Evolutionary conservation across 2,113 vertebrate species (phyloP).

Genomic region (Rhabdornis inornatus): DNA sequence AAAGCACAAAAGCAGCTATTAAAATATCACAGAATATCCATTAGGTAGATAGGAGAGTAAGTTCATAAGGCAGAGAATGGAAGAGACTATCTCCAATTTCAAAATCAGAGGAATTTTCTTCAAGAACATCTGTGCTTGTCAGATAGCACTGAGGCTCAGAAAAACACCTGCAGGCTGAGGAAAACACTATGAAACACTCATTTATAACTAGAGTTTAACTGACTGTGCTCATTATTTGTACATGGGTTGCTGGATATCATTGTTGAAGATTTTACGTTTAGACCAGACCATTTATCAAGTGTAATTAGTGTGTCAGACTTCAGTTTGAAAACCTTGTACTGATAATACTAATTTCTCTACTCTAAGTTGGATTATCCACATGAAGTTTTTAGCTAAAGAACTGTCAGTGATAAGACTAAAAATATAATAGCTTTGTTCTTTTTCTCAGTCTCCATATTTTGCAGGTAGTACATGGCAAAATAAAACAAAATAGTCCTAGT

Average conservation of each 20-base stretch:
- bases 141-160: neutral
- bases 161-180: neutral
- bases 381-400: neutral
- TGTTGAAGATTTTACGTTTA: conserved; percentile 27
- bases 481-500: neutral
- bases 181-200: neutral
- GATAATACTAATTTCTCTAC: conserved; percentile 17
- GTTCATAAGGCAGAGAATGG: neutral
- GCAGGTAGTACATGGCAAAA: neutral
- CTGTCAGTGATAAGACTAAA: neutral
- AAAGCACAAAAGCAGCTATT: neutral
- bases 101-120: neutral
- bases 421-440: neutral
- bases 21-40: neutral
- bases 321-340: neutral
- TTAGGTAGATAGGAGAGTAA: neutral
- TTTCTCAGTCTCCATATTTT: neutral
- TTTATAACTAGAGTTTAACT: neutral
- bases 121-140: neutral
- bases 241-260: neutral
- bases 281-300: conserved; percentile 46
- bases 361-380: neutral
- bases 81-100: neutral
- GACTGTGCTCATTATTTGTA: neutral
- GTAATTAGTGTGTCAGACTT: conserved; percentile 47